phyloP scores from a whole-genome alignment of 2,888 invertebrate genomes.

The Caenorhabditis doughertyi region DNA sequence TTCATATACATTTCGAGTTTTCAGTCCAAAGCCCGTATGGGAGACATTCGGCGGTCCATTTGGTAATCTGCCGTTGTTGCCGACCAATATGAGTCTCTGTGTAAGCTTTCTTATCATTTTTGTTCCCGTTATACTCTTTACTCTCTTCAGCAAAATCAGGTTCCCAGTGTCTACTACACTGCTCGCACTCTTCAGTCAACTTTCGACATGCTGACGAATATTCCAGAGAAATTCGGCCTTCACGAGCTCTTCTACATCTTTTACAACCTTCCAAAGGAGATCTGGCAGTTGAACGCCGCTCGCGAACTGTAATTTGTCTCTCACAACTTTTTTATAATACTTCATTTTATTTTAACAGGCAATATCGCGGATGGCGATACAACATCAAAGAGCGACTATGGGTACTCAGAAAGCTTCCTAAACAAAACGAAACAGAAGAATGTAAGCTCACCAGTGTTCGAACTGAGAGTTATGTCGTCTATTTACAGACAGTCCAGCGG shows the following conservation, averaged over 20 bases:
- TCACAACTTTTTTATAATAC: background rate
- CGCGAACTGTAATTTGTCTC: conserved; percentile 46
- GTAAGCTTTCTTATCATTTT: conserved; percentile 4
- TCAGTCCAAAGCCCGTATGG: conserved; percentile 36
- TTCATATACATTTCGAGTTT: no score
- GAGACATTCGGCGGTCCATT: conserved; percentile 54
- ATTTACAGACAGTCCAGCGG: background rate
- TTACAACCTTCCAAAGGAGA: conserved; percentile 57
- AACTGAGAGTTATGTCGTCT: no score
- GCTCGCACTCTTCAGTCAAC: conserved; percentile 35
- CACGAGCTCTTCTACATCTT: conserved; percentile 62
- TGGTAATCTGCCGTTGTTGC: conserved; percentile 25
- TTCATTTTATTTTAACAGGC: conserved; percentile 13
- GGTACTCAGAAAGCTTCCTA: conserved; percentile 39
- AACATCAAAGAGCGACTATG: conserved; percentile 48
- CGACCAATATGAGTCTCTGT: conserved; percentile 31
- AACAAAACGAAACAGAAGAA: conserved; percentile 20
- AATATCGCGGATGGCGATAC: conserved; percentile 59
- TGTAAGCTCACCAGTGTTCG: conserved; percentile 35
- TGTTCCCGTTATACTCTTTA: background rate
- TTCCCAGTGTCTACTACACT: conserved; percentile 55
- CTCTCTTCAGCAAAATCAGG: conserved; percentile 31
- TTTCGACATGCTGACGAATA: conserved; percentile 45
- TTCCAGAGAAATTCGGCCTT: conserved; percentile 52
- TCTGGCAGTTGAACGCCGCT: conserved; percentile 62